Evolutionary conservation across 2,113 vertebrate genomes (phyloP).

Genomic region (Pygathrix nemaeus): DNA sequence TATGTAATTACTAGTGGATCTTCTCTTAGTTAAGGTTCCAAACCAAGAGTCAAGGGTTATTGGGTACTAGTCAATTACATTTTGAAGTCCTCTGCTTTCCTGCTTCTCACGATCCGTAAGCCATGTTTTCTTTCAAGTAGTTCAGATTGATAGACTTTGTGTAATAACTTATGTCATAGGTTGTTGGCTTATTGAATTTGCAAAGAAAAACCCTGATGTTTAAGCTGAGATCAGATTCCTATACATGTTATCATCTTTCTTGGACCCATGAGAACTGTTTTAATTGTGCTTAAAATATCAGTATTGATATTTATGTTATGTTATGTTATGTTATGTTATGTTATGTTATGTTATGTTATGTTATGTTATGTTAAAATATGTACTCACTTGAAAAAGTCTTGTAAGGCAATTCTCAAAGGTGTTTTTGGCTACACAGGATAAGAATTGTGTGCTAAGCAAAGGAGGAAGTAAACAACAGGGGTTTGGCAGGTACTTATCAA

Average conservation of each 20-base stretch:
- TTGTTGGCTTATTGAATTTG: slow-evolving; percentile 34
- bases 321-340: background rate
- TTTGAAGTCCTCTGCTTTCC: background rate
- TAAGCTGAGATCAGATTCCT: background rate
- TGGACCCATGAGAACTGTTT: background rate
- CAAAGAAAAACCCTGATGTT: background rate
- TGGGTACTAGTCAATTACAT: background rate
- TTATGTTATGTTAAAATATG: slow-evolving; percentile 8
- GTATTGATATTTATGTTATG: background rate
- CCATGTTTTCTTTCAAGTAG: background rate
- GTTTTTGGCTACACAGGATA: background rate
- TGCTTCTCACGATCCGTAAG: background rate
- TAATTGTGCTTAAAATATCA: background rate
- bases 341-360: too few relatives aligned
- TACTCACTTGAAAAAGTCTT: background rate
- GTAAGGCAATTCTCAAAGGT: background rate
- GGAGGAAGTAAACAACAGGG: background rate
- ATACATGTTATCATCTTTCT: background rate
- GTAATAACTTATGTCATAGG: background rate
- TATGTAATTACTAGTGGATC: background rate
- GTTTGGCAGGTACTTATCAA: background rate
- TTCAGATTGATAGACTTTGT: background rate
- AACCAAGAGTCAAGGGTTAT: background rate
- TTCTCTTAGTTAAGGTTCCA: background rate
- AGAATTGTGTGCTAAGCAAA: background rate